Base-by-base conservation (phyloP, 1,140 invertebrate genomes). In the Cherax destructor region DNA sequence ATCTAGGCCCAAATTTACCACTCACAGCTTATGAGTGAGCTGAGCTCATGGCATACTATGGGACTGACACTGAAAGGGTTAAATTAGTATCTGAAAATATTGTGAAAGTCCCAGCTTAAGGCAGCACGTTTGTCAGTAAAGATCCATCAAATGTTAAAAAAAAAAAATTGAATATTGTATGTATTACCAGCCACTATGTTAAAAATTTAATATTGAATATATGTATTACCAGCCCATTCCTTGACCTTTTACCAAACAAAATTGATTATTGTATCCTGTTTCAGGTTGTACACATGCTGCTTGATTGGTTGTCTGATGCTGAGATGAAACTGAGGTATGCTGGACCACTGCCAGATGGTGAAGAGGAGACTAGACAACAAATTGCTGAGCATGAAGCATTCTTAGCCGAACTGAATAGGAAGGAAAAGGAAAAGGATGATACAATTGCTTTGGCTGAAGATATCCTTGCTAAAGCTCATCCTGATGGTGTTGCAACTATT, bases 241-340 rank as follows among this genome's bases (percentile, higher is more conserved):
- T 56, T 52, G 41, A 74, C 79, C 13, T 13, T 21, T 21, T 24
- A 59, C 9, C n/a, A 47, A 4, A 50, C 6, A 50, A 79, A 52
- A 50, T 13, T 79, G 79, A n/a, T 56, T 4, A 65, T 18, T 72
- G 56, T 74, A 47, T 50, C 86, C 59, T 18, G 4, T 83, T 85
- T 74, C 89, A 92, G 89, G 96, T 97, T 6, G 98, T 99, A 21
- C 98, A 99, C 94, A 97, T 98, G 95, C 95, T 99, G 0, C 95
- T 99, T 4, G 98, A 99, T 94, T 99, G 99, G 99, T 95, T 99
- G 5, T 98, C 98, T 41, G 98, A 99, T 94, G 98, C 98, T 3
- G 99, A 99, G 95, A 98, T 98, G 96, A 98, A 98, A 93, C 95
- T 99, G 0, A 95, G 98, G 93, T 98, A 98, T 95, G 96, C 97